Evolutionary conservation across 2,888 invertebrate species (phyloP), one percentile per base, ranked within the genome.

Genomic region (Neoscelio sp.): DNA sequence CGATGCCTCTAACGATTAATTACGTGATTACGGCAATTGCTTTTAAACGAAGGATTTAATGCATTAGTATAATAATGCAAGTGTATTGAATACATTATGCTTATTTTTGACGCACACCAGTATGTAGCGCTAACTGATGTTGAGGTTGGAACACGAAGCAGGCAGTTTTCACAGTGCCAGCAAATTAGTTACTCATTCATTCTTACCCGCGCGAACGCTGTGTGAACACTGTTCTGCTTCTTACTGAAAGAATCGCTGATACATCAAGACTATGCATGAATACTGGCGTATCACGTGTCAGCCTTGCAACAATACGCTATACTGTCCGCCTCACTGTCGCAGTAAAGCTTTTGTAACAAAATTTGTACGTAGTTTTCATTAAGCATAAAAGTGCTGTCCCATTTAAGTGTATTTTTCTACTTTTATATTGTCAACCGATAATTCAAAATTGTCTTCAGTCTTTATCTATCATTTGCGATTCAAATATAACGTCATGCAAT

Each of bases 181-280:
- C 48, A 48, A 48, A 48, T 48, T 26, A 48, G 48, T 48, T 28
- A 13, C 26, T 48, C 28, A 15, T 48, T 48, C 26, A 48, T 26
- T 28, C 28, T 48, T 13, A 15, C 26, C 48, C 23, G 10, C 26
- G 48, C 28, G 28, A 28, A 28, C 28, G 15, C 18, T n/a, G 5
- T 42, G 48, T 15, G 28, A 28, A 28, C 28, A 28, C 18, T n/a
- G 5, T 42, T 42, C 20, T 18, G 20, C 17, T 48, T 48, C 28
- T 26, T 23, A 15, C 48, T 26, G n/a, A 17, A 30, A 15, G 33
- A 50, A 33, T 12, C 50, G 33, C 50, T 50, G 50, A 50, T 33
- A 26, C 50, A 48, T 50, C 10, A 48, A 28, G n/a, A 18, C 18
- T 2, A 10, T 48, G 8, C 15, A 48, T 30, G 12, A 23, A 18